Evolutionary conservation across 2,888 invertebrate species (phyloP).

Genomic region (Oscheius onirici): DNA sequence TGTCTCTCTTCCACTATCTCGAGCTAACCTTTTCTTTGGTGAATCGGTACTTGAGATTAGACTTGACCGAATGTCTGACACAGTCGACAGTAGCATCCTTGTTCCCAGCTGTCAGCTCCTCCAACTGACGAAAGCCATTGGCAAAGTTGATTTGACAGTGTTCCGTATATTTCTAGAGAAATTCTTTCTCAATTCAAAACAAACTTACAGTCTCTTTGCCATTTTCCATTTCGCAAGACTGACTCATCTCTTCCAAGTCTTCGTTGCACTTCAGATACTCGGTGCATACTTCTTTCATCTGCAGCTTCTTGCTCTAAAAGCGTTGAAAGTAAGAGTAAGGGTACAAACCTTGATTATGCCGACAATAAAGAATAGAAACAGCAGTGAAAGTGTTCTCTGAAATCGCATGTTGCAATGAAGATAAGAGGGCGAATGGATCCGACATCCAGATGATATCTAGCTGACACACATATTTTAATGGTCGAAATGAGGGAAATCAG

Average conservation of each 20-base stretch:
- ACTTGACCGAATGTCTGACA: slow-evolving; percentile 12
- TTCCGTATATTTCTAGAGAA: slow-evolving; percentile 3
- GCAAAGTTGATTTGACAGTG: not conserved
- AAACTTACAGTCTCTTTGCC: not conserved
- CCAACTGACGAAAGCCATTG: not conserved
- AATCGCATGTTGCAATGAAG: slow-evolving; percentile 13
- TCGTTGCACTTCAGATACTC: slow-evolving; percentile 2
- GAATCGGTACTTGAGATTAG: not conserved
- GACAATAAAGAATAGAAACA: not conserved
- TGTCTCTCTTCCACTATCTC: too few species aligned
- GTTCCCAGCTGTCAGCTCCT: not conserved
- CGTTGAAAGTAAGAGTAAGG: not conserved
- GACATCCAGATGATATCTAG: not conserved
- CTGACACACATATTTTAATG: slow-evolving; percentile 1
- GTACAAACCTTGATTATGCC: not conserved
- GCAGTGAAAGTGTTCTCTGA: not conserved
- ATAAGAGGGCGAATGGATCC: slow-evolving; percentile 8
- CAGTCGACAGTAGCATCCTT: slow-evolving; percentile 1
- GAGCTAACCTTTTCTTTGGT: slow-evolving; percentile 13
- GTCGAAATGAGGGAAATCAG: too few species aligned
- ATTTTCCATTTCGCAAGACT: not conserved
- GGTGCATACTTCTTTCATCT: not conserved
- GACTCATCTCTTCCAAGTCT: not conserved
- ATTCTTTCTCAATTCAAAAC: not conserved
- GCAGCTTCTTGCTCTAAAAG: not conserved